These are phyloP conservation scores for Lampropteryx suffumata DNA, from an alignment of 2,888 invertebrate genomes.

Conservation along the genomic window DNA sequence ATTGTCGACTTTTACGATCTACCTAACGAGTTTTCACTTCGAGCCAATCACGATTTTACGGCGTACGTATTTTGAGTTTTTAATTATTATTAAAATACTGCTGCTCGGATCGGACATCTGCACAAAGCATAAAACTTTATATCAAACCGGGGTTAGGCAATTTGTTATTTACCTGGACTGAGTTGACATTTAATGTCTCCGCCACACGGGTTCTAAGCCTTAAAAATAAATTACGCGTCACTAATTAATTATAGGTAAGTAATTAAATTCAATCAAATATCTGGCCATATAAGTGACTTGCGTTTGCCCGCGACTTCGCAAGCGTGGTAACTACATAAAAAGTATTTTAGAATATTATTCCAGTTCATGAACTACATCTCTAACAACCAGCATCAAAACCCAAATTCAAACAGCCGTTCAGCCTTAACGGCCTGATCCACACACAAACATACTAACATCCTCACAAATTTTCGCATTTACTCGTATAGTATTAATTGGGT, in stretches of 20 bases:
- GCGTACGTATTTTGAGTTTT: slow-evolving; percentile 68
- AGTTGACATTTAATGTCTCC: slow-evolving; percentile 25
- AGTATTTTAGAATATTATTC: too few species aligned
- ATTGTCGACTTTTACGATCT: slow-evolving; percentile 81
- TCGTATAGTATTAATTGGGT: too few species aligned
- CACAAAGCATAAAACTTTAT: slow-evolving; percentile 32
- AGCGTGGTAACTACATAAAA: too few species aligned
- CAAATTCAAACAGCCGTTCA: too few species aligned
- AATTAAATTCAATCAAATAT: slow-evolving; percentile 11
- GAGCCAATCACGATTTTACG: slow-evolving; percentile 80
- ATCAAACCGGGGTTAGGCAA: slow-evolving; percentile 26
- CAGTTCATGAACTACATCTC: too few species aligned
- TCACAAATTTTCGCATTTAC: too few species aligned
- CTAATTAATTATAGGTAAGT: slow-evolving; percentile 22
- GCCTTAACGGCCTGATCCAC: too few species aligned
- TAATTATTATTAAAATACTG: slow-evolving; percentile 61
- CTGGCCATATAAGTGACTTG: too few species aligned
- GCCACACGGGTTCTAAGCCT: slow-evolving; percentile 17
- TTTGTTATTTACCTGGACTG: slow-evolving; percentile 22
- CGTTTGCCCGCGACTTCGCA: too few species aligned
- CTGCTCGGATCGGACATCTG: slow-evolving; percentile 31
- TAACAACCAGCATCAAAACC: too few species aligned
- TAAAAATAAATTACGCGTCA: slow-evolving; percentile 13
- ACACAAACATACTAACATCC: too few species aligned
- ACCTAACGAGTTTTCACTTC: slow-evolving; percentile 80